A percentile compares a stretch with the other conserved stretches of the same genome.
These are phyloP conservation scores for Microplitis manilae DNA, from an alignment of 2,888 invertebrate species.

Conservation along the genomic window DNA sequence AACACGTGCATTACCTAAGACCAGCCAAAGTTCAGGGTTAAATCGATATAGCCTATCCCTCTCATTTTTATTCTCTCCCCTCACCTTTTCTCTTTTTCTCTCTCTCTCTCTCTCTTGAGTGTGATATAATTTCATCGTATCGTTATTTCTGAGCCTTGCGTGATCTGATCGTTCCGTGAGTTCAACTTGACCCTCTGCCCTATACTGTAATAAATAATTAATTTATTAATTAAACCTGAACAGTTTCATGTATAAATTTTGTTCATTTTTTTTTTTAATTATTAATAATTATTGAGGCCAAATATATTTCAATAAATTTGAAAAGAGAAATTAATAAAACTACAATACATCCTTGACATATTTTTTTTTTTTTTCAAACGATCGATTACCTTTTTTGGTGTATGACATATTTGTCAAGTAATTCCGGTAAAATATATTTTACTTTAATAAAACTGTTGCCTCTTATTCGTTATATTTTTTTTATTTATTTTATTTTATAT, in stretches of 20 bases:
- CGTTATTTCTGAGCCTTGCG: slow-evolving; percentile 25
- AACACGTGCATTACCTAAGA: slow-evolving; percentile 51
- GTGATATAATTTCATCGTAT: background rate
- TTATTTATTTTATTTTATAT: background rate
- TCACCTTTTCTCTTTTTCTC: slow-evolving; percentile 39
- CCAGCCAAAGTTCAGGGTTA: slow-evolving; percentile 69
- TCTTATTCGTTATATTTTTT: background rate
- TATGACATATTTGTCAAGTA: slow-evolving; percentile 27
- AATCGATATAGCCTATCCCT: slow-evolving; percentile 66
- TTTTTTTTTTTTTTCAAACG: slow-evolving; percentile 21
- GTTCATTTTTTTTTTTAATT: background rate
- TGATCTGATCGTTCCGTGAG: slow-evolving; percentile 9
- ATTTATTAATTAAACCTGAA: slow-evolving; percentile 1
- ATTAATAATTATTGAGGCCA: background rate
- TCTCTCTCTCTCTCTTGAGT: slow-evolving; percentile 22
- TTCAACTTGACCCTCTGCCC: slow-evolving; percentile 6
- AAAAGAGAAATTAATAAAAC: background rate
- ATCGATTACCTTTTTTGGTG: slow-evolving; percentile 22
- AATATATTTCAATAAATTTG: slow-evolving; percentile 4
- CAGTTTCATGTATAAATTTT: background rate
- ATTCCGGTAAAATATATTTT: slow-evolving; percentile 29
- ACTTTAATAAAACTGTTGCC: slow-evolving; percentile 14
- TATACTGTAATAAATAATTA: background rate
- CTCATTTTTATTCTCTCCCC: too few relatives aligned
- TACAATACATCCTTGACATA: slow-evolving; percentile 5